Percentiles rank a stretch among this genome's conserved stretches.
These are phyloP conservation scores for Gyrodactylus bullatarudis DNA, from an alignment of 1,140 invertebrate genomes.

Conservation along the genomic window DNA sequence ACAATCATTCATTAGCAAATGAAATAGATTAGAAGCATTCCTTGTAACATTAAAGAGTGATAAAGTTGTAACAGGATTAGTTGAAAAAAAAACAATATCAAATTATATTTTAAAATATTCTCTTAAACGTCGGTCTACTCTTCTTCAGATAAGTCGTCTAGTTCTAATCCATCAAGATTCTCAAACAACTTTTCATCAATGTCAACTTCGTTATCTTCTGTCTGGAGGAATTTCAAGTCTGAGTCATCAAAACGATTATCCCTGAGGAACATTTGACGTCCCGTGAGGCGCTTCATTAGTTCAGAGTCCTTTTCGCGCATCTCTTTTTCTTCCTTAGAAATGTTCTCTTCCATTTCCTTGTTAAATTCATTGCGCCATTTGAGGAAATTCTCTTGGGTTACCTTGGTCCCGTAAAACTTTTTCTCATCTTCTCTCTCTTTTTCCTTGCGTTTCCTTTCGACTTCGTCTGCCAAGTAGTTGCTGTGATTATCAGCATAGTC, in stretches of 20 bases:
- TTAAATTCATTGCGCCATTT: neutral
- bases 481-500: neutral
- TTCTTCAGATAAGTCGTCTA: too few relatives aligned
- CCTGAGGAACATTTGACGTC: neutral
- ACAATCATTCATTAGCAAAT: too few relatives aligned
- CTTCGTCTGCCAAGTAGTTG: neutral
- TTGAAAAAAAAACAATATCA: neutral
- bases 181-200: neutral
- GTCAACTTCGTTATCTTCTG: neutral
- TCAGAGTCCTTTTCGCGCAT: neutral
- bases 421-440: conserved; percentile 4
- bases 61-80: neutral
- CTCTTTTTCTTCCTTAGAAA: neutral
- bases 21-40: too few relatives aligned
- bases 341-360: neutral
- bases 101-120: neutral
- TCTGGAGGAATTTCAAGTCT: neutral
- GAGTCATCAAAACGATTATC: neutral
- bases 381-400: neutral
- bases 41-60: too few relatives aligned
- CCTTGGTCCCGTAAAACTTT: conserved; percentile 1
- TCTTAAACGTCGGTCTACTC: too few relatives aligned
- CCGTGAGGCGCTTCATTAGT: neutral
- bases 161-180: neutral
- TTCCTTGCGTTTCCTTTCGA: neutral